A percentile compares a stretch with the other conserved stretches of the same genome.
These are phyloP conservation scores for Xenopus laevis DNA, from an alignment of 2,113 vertebrate genomes.

Conservation along the genomic window DNA sequence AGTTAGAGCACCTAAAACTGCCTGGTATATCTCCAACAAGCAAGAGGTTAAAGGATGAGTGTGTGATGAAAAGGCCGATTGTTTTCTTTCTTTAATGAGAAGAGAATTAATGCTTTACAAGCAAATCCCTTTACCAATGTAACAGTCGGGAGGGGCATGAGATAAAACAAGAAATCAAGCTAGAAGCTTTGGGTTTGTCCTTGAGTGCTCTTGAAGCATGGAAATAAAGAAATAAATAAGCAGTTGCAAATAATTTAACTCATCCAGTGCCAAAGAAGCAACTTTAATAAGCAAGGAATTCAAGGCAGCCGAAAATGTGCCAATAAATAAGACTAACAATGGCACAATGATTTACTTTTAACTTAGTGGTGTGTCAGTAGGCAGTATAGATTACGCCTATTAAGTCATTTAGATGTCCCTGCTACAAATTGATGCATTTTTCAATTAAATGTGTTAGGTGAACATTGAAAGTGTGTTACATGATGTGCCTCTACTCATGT, in stretches of 20 bases:
- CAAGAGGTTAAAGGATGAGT: conserved; percentile 20
- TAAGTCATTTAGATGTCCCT: accelerated
- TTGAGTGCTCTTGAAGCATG: conserved; percentile 56
- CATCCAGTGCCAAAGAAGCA: conserved; percentile 18
- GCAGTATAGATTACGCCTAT: neutral
- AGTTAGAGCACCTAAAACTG: neutral
- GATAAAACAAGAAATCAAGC: conserved; percentile 41
- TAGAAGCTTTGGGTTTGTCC: conserved; percentile 54
- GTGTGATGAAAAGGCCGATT: conserved; percentile 32
- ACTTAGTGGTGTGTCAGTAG: conserved; percentile 48
- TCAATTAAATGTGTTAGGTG: neutral
- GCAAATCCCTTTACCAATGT: conserved; percentile 57
- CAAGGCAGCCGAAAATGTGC: neutral
- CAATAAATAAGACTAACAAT: neutral
- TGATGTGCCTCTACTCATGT: too few species aligned
- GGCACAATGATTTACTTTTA: neutral
- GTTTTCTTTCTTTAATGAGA: conserved; percentile 48
- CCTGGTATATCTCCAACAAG: neutral
- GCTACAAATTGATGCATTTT: neutral
- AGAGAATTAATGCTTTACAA: conserved; percentile 54
- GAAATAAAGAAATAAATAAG: conserved; percentile 32
- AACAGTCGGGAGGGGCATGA: conserved; percentile 36
- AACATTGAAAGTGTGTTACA: too few species aligned
- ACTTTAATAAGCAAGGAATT: neutral
- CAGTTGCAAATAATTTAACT: conserved; percentile 12